Conservation (phyloP, 2,113 vertebrate genomes). For the Bucco capensis region DNA sequence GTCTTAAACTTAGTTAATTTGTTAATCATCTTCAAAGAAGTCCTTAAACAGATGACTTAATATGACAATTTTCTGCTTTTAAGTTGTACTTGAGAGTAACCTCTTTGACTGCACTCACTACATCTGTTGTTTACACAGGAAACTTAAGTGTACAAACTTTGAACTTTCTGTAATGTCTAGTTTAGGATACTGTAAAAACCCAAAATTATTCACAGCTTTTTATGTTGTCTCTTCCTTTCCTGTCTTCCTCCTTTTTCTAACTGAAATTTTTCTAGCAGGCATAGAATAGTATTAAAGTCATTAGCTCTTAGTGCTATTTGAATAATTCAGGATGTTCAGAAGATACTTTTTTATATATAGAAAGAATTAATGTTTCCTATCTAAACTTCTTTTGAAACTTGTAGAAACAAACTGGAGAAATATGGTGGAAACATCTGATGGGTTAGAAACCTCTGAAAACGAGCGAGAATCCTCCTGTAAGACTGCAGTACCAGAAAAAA, state of each 20-base stretch:
- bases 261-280: neutral
- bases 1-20: neutral
- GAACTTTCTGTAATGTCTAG: neutral
- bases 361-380: neutral
- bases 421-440: constrained; percentile 94
- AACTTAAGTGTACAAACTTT: neutral
- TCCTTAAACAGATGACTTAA: neutral
- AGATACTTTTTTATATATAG: neutral
- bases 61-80: neutral
- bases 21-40: neutral
- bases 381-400: constrained; percentile 33
- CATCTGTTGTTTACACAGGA: neutral
- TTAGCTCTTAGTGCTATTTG: neutral
- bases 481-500: constrained; percentile 56
- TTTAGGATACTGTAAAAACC: neutral
- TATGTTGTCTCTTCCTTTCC: neutral
- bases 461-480: constrained; percentile 74
- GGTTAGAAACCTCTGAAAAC: constrained; percentile 82
- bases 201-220: neutral
- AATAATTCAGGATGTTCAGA: neutral
- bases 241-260: neutral
- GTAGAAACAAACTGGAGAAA: constrained; percentile 97
- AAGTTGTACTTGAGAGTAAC: neutral
- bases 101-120: neutral
- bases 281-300: neutral